Evolutionary conservation across 2,797 vertebrate species (phyloP).

Genomic region (Coregonus sp.): DNA sequence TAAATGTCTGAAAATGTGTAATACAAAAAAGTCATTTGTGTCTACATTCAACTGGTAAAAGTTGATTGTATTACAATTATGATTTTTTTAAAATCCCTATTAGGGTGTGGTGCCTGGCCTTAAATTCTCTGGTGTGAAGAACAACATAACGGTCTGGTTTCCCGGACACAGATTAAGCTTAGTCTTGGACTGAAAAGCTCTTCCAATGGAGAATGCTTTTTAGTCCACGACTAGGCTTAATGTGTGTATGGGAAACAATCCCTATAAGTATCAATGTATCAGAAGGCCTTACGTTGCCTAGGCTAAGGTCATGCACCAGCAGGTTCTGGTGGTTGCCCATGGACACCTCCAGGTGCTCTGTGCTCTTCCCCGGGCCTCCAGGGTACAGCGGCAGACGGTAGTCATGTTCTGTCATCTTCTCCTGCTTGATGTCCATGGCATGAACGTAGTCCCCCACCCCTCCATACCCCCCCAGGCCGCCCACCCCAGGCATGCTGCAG

Average conservation of each 20-base stretch:
- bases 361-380: slow-evolving; percentile 60
- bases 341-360: slow-evolving; percentile 76
- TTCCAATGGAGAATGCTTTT: background rate
- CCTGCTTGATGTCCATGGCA: slow-evolving; percentile 91
- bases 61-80: no score
- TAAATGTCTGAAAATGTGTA: no score
- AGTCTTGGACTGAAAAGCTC: background rate
- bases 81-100: no score
- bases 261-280: background rate
- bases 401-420: slow-evolving; percentile 89
- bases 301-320: slow-evolving; percentile 88
- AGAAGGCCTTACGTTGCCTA: slow-evolving; percentile 66
- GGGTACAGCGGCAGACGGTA: slow-evolving; percentile 79
- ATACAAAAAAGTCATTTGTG: no score
- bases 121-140: background rate
- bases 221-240: background rate
- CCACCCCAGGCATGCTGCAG: slow-evolving; percentile 57
- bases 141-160: background rate
- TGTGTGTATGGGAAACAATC: background rate
- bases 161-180: background rate
- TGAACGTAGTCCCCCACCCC: slow-evolving; percentile 75
- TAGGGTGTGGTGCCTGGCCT: no score
- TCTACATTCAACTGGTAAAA: no score
- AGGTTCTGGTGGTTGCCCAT: slow-evolving; percentile 78
- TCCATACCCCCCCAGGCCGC: slow-evolving; percentile 43